A percentile compares a stretch with the other conserved stretches of the same genome.
Evolutionary conservation across 2,888 invertebrate genomes (phyloP).

Genomic region (Stegana nigrithorax): DNA sequence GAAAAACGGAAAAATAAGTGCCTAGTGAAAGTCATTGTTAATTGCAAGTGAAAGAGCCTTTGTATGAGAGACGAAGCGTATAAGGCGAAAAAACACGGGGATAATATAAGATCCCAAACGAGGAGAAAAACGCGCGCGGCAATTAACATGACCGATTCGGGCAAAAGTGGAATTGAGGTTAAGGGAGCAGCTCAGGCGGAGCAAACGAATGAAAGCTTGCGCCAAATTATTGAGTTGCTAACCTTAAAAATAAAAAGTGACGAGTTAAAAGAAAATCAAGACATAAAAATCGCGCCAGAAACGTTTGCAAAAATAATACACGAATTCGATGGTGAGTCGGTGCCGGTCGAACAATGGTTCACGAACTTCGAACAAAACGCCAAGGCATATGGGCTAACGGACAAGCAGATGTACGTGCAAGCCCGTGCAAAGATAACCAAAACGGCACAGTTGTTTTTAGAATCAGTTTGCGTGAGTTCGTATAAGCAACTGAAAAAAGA

Average conservation of each 20-base stretch:
- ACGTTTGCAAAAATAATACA: neutral
- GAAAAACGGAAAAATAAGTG: no score
- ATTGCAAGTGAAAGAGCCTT: no score
- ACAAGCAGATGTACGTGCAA: neutral
- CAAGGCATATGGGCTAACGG: neutral
- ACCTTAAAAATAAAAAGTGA: neutral
- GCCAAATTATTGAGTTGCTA: neutral
- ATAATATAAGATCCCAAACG: no score
- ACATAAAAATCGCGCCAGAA: neutral
- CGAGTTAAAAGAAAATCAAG: neutral
- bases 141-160: no score
- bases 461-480: neutral
- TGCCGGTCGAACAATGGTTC: neutral
- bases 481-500: neutral
- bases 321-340: neutral
- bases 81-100: no score
- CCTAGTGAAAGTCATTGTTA: no score
- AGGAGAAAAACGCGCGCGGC: no score
- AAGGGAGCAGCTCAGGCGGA: no score
- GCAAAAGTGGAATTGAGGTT: no score
- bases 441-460: neutral
- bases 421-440: slow-evolving; percentile 7
- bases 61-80: no score
- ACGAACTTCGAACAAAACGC: neutral
- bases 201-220: neutral